Base-by-base conservation (phyloP, 1,140 invertebrate species). In the Cydia splendana region DNA sequence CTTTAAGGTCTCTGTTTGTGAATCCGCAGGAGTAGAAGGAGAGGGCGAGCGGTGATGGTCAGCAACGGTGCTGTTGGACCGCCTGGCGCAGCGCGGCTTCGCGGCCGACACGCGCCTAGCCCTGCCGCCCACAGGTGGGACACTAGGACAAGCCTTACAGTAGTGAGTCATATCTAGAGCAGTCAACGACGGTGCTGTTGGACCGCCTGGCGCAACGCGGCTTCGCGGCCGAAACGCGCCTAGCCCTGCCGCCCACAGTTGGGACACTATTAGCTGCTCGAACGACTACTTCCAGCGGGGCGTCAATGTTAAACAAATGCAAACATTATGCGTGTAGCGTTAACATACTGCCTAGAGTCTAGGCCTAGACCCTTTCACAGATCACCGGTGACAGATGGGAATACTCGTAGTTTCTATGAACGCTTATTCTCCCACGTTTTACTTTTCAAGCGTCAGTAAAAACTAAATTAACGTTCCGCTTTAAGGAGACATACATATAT, bases 21-120 rank as follows among this genome's bases (percentile, higher is more conserved):
- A 20, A 24, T 24, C 51, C 34, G 1, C 78, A 92, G 89, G 81
- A 6, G 78, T 78, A 13, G 89, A 89, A 6, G 67, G 82, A 7
- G 84, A 88, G 51, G 84, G 79, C 67, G 88, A 89, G 76, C 81
- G 91, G 86, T 91, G 90, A 93, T 93, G 91, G 91, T 93, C 91
- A 75, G 91, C 91, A 20, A 85, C 82, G 45, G 87, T 89, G n/a
- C 87, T 93, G 45, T 85, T 93, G 45, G 90, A 91, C 53, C 80
- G 90, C 6, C 83, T 93, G 10, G 89, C 91, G 10, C 89, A 91
- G 79, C 88, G 91, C 12, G 91, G 91, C 20, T 90, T 93, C 53
- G 90, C 89, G 2, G 89, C 90, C 1, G 91, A 93, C 81, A 91
- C 91, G 0, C 80, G 89, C 0, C 82, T 93, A 1, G 89, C 90